Evolutionary conservation across 2,797 vertebrate species (phyloP), one percentile per base, ranked within the genome.

Genomic region (Cuculus canorus): DNA sequence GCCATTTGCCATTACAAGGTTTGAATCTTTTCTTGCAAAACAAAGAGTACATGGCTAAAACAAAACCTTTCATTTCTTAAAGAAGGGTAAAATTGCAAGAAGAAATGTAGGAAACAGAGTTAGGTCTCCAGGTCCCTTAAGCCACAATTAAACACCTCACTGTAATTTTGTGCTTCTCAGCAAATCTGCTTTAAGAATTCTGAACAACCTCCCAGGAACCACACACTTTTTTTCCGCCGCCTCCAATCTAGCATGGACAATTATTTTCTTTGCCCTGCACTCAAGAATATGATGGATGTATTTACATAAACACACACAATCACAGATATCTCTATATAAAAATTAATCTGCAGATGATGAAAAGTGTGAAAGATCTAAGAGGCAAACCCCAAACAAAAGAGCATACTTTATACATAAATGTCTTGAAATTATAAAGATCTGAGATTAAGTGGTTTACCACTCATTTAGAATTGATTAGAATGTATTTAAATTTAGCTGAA

Each of bases 381-480:
- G 93, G 84, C 87, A 95, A 94, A 83, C 90, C 77, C 91, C 90
- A 94, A 92, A 96, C 95, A 92, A 97, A 97, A 92, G 92, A 94
- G 86, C 65, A 87, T 57, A 95, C 89, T 95, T 96, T 97, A 82
- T 37, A 94, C 93, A 96, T 89, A 90, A 97, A 96, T 96, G 92
- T 95, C 90, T 95, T 86, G 86, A 96, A 96, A 96, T 96, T 90
- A 94, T 94, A 96, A 95, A 97, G 95, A 96, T 93, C 92, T 87
- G 82, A 96, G 95, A 95, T 96, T 96, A 97, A 97, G 96, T 94
- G 89, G 92, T 94, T 97, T 96, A 92, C 88, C 89, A 94, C 93
- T 94, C 94, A 93, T 97, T 96, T 95, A 96, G 92, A 95, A 96
- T 92, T 96, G 94, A 95, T 97, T 95, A 93, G 94, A 96, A 96